phyloP scores from a whole-genome alignment of 2,888 invertebrate species.

The Philereme transversata region DNA sequence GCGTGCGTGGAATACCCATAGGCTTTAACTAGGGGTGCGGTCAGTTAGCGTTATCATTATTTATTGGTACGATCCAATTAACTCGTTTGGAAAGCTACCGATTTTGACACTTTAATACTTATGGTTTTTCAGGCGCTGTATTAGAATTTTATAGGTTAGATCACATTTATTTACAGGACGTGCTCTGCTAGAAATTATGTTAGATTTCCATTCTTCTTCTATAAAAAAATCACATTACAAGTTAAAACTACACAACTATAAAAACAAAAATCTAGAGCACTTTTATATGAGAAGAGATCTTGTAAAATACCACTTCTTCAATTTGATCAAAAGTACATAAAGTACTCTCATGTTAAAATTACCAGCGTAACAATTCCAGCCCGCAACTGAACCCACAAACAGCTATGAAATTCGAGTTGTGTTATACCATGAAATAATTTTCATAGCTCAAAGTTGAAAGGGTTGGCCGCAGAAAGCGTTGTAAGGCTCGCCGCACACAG shows the following conservation, averaged over 20 bases:
- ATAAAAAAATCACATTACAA: too few relatives aligned
- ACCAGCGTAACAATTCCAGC: constrained; percentile 47
- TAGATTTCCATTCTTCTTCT: too few relatives aligned
- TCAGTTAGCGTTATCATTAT: constrained; percentile 54
- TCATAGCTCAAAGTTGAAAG: constrained; percentile 78
- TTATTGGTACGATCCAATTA: constrained; percentile 61
- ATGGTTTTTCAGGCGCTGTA: too few relatives aligned
- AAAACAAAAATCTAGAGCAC: too few relatives aligned
- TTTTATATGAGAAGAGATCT: too few relatives aligned
- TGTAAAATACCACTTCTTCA: too few relatives aligned
- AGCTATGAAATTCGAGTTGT: constrained; percentile 56
- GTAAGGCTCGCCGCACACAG: constrained; percentile 59
- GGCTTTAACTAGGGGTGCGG: constrained; percentile 45
- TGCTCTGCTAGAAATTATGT: too few relatives aligned
- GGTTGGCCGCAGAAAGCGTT: constrained; percentile 63
- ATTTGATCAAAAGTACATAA: too few relatives aligned
- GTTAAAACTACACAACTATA: too few relatives aligned
- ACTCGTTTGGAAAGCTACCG: constrained; percentile 49
- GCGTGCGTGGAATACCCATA: constrained; percentile 69
- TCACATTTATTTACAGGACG: too few relatives aligned
- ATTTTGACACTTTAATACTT: constrained; percentile 8
- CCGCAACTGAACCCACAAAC: constrained; percentile 24
- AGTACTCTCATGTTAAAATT: constrained; percentile 27
- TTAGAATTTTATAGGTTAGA: too few relatives aligned
- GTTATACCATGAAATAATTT: constrained; percentile 70